Evolutionary conservation across 2,797 vertebrate genomes (phyloP).

Genomic region (Carduelis carduelis): DNA sequence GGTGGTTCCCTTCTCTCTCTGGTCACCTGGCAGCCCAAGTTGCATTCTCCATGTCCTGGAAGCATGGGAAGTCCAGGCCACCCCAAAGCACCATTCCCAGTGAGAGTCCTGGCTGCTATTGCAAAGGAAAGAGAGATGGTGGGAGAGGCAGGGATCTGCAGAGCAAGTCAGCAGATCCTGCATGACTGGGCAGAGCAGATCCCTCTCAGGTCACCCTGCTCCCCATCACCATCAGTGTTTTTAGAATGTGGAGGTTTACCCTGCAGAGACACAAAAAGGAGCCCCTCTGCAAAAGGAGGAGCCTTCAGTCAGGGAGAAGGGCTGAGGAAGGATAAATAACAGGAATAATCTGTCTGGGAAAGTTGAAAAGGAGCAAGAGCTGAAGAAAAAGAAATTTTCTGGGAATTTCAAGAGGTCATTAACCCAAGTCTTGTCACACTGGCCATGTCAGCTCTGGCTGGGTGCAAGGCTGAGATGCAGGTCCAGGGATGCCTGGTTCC

Average conservation of each 20-base stretch:
- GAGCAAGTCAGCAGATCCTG: background rate
- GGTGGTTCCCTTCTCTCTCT: background rate
- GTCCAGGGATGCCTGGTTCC: constrained; percentile 29
- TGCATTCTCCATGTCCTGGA: background rate
- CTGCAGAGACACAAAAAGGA: background rate
- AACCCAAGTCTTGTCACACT: background rate
- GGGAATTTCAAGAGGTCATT: background rate
- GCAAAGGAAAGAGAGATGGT: background rate
- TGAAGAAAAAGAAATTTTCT: background rate
- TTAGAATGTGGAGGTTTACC: background rate
- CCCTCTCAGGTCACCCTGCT: background rate
- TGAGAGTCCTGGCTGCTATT: background rate
- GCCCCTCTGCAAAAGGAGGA: background rate
- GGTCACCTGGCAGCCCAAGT: background rate
- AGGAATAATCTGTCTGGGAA: background rate
- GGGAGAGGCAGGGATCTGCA: background rate
- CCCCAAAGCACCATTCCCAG: background rate
- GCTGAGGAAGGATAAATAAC: background rate
- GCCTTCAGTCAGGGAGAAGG: background rate
- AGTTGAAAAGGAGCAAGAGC: background rate
- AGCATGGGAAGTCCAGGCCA: background rate
- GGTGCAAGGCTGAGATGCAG: background rate
- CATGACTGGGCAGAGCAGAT: background rate
- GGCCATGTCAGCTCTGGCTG: background rate
- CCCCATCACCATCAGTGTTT: accelerated